A percentile compares a stretch with the other conserved stretches of the same genome.
Conservation (phyloP, 2,888 invertebrate species). For the Nasonia oneida region DNA sequence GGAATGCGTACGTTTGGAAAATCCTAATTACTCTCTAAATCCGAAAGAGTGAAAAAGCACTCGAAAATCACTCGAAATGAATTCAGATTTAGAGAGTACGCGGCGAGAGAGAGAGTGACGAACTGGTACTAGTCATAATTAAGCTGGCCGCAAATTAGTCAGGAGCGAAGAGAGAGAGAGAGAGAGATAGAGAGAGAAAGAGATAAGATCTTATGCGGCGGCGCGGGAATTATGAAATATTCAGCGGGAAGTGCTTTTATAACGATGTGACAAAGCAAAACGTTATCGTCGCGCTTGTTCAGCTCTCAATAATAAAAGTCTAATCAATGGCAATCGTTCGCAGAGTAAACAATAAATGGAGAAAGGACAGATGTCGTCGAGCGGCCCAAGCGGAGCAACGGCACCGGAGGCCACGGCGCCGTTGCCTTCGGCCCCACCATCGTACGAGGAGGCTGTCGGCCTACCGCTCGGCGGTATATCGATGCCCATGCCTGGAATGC, state of each 20-base stretch:
- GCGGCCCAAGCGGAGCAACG: background rate
- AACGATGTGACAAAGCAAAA: too few relatives aligned
- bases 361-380: slow-evolving; percentile 41
- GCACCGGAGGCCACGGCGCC: slow-evolving; percentile 62
- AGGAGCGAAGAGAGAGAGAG: background rate
- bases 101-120: too few relatives aligned
- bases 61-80: too few relatives aligned
- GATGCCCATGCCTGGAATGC: slow-evolving; percentile 58
- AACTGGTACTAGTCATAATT: too few relatives aligned
- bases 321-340: too few relatives aligned
- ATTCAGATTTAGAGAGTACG: too few relatives aligned
- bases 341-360: slow-evolving; percentile 23
- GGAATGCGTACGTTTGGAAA: background rate
- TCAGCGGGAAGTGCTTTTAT: background rate
- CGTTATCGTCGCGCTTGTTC: too few relatives aligned
- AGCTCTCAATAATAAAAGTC: too few relatives aligned
- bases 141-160: background rate
- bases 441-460: slow-evolving; percentile 74
- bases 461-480: slow-evolving; percentile 47
- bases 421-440: slow-evolving; percentile 73
- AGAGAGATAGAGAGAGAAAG: background rate
- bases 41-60: too few relatives aligned
- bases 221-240: background rate
- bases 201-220: background rate
- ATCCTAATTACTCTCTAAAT: background rate